Conservation (phyloP, 2,797 vertebrate species). For the Dromococcyx pavoninus region DNA sequence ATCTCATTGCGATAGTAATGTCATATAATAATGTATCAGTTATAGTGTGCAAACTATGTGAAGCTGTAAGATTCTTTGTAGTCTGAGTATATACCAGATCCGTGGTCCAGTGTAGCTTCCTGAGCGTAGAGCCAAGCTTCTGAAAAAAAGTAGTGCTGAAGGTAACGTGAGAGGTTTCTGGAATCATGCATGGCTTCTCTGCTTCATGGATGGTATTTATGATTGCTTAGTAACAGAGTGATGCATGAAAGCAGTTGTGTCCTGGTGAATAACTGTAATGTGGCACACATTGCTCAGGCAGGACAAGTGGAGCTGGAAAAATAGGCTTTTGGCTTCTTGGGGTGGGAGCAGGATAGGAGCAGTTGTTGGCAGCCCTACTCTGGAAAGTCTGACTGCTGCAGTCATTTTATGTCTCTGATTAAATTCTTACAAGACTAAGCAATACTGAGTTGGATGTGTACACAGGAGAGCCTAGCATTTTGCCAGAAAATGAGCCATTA, state of each 20-base stretch:
- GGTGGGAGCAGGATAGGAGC: background rate
- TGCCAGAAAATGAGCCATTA: background rate
- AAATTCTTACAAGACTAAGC: background rate
- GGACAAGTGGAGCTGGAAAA: background rate
- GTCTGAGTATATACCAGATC: background rate
- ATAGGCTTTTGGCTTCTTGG: background rate
- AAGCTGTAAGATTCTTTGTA: background rate
- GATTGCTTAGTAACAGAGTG: background rate
- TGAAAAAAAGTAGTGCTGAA: background rate
- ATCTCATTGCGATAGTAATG: background rate
- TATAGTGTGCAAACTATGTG: accelerated
- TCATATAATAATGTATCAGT: background rate
- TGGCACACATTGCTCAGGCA: background rate
- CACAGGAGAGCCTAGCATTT: background rate
- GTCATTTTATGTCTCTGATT: background rate
- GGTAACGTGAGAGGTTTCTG: background rate
- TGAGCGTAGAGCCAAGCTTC: background rate
- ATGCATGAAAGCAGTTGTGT: background rate
- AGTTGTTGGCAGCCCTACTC: background rate
- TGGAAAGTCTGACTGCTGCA: background rate
- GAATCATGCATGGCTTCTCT: accelerated
- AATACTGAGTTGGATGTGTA: background rate
- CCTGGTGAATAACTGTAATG: background rate
- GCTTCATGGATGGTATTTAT: background rate
- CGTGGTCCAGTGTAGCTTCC: accelerated